phyloP scores from a whole-genome alignment of 2,113 vertebrate genomes.

The Oxyura jamaicensis region DNA sequence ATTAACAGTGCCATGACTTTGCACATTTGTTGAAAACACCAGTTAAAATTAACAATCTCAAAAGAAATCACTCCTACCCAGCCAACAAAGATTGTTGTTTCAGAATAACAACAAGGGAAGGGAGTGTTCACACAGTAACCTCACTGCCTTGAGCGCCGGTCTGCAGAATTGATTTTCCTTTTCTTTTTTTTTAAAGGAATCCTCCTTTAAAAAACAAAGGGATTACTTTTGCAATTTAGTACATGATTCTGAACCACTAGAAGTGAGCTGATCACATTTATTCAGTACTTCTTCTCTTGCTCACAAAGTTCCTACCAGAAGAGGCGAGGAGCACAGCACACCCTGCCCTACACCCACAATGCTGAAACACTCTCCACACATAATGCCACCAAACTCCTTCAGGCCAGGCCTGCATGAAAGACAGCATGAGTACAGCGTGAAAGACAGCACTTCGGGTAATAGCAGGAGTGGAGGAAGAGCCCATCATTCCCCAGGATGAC shows the following conservation, averaged over 20 bases:
- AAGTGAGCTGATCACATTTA: neutral
- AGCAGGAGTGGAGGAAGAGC: neutral
- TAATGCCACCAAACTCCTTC: rapidly evolving
- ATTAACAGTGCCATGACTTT: neutral
- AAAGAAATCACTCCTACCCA: neutral
- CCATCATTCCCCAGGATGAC: neutral
- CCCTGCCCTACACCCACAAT: neutral
- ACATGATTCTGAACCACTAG: neutral
- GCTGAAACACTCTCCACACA: neutral
- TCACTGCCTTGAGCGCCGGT: neutral
- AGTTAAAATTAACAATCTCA: neutral
- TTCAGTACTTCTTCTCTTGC: neutral
- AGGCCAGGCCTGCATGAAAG: neutral
- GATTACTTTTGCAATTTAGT: neutral
- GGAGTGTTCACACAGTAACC: neutral
- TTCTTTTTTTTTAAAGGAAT: neutral
- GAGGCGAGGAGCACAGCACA: neutral
- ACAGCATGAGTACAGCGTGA: neutral
- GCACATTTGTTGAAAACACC: neutral
- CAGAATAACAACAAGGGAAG: neutral
- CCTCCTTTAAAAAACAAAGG: neutral
- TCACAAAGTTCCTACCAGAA: neutral
- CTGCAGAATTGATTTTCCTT: neutral
- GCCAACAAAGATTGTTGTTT: neutral
- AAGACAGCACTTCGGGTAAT: neutral